These are phyloP conservation scores for Apis laboriosa DNA, from an alignment of 1,140 invertebrate species.

Conservation along the genomic window DNA sequence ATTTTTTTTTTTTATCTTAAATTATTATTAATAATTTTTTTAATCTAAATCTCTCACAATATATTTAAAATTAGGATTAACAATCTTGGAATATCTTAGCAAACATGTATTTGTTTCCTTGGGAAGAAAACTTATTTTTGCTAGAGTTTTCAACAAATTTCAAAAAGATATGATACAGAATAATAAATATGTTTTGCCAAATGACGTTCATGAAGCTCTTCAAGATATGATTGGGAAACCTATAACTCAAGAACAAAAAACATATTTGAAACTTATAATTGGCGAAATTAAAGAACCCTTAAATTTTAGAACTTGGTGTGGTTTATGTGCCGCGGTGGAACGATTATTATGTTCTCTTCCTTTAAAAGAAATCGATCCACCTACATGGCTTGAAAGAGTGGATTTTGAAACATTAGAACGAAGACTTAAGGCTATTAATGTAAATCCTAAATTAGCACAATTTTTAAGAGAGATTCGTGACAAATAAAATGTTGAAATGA, in stretches of 20 bases:
- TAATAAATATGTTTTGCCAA: slow-evolving; percentile 71
- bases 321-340: slow-evolving; percentile 85
- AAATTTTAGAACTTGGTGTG: slow-evolving; percentile 86
- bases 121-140: slow-evolving; percentile 84
- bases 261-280: slow-evolving; percentile 79
- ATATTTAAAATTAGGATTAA: slow-evolving; percentile 77
- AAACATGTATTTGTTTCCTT: slow-evolving; percentile 84
- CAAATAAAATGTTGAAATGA: slow-evolving; percentile 45
- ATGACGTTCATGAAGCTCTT: slow-evolving; percentile 82
- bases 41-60: too few relatives aligned
- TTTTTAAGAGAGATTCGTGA: slow-evolving; percentile 73
- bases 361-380: slow-evolving; percentile 79
- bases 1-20: too few relatives aligned
- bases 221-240: slow-evolving; percentile 84
- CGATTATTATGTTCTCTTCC: slow-evolving; percentile 82
- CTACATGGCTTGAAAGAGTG: slow-evolving; percentile 75
- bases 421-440: slow-evolving; percentile 55
- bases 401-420: slow-evolving; percentile 75
- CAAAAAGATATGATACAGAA: slow-evolving; percentile 74
- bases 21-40: not conserved
- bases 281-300: slow-evolving; percentile 80
- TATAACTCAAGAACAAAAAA: slow-evolving; percentile 79
- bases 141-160: slow-evolving; percentile 80
- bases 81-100: slow-evolving; percentile 84
- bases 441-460: slow-evolving; percentile 59